These are phyloP conservation scores for Stegodyphus dumicola DNA, from an alignment of 1,140 invertebrate species.

Conservation along the genomic window DNA sequence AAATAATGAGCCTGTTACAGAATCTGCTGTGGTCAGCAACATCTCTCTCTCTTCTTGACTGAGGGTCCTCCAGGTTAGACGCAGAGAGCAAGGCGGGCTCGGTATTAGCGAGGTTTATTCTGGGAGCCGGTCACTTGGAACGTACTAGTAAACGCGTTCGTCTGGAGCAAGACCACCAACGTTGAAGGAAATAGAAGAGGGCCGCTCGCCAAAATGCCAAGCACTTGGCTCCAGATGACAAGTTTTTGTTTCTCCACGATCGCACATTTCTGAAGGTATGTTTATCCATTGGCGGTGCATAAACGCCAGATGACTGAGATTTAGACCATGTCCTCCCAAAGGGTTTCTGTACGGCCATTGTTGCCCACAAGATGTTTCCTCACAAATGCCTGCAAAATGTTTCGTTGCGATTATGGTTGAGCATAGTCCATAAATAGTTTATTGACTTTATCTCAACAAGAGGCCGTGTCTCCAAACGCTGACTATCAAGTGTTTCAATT, in stretches of 20 bases:
- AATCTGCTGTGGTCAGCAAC: not conserved
- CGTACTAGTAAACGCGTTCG: not conserved
- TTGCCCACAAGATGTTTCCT: not conserved
- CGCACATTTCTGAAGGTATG: not conserved
- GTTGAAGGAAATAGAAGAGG: conserved; percentile 6
- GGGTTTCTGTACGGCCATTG: not conserved
- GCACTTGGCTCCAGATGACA: conserved; percentile 28
- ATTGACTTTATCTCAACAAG: no score
- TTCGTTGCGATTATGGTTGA: not conserved
- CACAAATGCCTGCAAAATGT: not conserved
- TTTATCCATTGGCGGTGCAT: not conserved
- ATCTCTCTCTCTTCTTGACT: no score
- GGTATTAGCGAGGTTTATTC: not conserved
- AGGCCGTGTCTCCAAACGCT: no score
- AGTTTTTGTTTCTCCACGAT: conserved; percentile 6
- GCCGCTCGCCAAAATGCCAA: conserved; percentile 39
- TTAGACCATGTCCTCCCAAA: no score
- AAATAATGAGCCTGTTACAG: not conserved
- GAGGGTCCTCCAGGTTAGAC: not conserved
- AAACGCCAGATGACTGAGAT: not conserved
- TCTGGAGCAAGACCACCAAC: conserved; percentile 31
- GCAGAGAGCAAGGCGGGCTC: not conserved
- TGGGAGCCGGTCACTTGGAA: not conserved
- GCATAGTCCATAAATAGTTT: no score
- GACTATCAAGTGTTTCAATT: no score